Evolutionary conservation across 2,888 invertebrate genomes (phyloP).

Genomic region (Endomychus coccineus): DNA sequence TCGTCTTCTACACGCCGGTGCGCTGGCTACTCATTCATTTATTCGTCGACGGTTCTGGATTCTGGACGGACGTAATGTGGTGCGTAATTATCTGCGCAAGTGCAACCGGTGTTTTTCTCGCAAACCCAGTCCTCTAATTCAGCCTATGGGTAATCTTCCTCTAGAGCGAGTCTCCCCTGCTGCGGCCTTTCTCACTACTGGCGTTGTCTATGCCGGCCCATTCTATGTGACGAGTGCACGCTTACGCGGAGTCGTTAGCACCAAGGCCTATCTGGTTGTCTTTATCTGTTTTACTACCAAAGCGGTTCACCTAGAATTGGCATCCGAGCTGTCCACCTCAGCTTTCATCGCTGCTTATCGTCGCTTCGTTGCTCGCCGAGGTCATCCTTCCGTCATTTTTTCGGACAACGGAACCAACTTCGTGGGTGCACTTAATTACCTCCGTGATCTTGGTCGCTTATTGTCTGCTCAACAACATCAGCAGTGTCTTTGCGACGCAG

Average conservation of each 20-base stretch:
- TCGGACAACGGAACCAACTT: conserved; percentile 4
- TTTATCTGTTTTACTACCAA: conserved; percentile 4
- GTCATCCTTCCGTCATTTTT: conserved; percentile 6
- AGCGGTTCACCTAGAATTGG: conserved; percentile 7
- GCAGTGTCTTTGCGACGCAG: too few relatives aligned
- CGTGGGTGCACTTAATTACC: not conserved
- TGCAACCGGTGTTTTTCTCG: conserved; percentile 4
- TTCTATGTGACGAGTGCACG: conserved; percentile 2
- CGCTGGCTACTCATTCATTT: conserved; percentile 1
- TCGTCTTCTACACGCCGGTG: conserved; percentile 2
- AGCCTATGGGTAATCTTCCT: conserved; percentile 1
- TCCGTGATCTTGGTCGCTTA: not conserved
- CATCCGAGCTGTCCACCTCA: conserved; percentile 6
- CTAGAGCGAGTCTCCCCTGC: not conserved
- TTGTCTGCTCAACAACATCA: not conserved
- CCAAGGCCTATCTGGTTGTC: conserved; percentile 4
- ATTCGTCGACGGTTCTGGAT: conserved; percentile 5
- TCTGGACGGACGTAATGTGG: conserved; percentile 1
- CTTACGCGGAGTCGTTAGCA: conserved; percentile 3
- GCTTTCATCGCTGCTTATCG: conserved; percentile 5
- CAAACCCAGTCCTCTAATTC: conserved; percentile 4
- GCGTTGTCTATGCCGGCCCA: conserved; percentile 3
- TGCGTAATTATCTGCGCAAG: conserved; percentile 3
- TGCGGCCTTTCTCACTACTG: not conserved
- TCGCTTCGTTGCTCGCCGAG: not conserved